Evolutionary conservation across 2,113 vertebrate genomes (phyloP).

Genomic region (Loxodonta africana): DNA sequence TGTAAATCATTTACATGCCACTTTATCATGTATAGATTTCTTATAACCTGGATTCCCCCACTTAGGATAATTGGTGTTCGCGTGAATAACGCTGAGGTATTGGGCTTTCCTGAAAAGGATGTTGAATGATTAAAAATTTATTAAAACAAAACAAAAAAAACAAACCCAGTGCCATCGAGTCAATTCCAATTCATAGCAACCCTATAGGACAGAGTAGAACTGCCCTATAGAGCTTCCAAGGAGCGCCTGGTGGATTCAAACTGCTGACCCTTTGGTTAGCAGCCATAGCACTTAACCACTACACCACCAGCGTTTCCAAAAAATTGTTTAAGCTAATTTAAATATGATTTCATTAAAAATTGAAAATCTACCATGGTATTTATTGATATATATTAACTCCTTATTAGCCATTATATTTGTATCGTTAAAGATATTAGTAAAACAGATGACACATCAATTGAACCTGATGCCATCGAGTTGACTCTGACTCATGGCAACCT

Average conservation of each 20-base stretch:
- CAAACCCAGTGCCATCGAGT: too few species aligned
- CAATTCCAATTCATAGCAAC: too few species aligned
- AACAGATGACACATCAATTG: neutral
- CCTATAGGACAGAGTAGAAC: too few species aligned
- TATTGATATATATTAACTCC: neutral
- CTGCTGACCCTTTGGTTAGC: too few species aligned
- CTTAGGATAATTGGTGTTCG: neutral
- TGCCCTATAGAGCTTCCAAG: too few species aligned
- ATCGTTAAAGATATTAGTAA: slow-evolving; percentile 32
- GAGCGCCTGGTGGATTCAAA: too few species aligned
- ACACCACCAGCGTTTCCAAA: too few species aligned
- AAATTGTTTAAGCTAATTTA: neutral
- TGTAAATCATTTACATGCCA: neutral
- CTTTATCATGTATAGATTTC: neutral
- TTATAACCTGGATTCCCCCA: neutral
- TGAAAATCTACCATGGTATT: neutral
- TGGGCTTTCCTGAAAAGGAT: neutral
- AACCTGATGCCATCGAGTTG: neutral
- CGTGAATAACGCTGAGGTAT: slow-evolving; percentile 2
- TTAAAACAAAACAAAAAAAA: too few species aligned
- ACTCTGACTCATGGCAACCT: neutral
- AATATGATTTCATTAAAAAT: slow-evolving; percentile 36
- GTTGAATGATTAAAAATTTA: neutral
- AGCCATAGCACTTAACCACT: too few species aligned
- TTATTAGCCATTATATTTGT: slow-evolving; percentile 23